Base-by-base conservation (phyloP, 2,113 vertebrate species). In the Callionymus lyra region DNA sequence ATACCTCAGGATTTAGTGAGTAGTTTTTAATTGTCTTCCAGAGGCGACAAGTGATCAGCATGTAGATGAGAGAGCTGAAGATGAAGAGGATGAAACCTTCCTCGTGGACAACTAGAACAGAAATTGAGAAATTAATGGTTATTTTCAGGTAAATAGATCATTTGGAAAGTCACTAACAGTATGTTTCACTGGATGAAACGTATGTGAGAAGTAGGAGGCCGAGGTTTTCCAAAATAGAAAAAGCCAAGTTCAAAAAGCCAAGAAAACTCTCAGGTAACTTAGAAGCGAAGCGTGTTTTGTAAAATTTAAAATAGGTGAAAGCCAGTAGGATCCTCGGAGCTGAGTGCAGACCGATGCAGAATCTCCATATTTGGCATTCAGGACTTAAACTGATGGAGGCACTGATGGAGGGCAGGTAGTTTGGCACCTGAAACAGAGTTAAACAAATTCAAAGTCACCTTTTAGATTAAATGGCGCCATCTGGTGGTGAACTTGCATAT, bases 371-470 rank as follows among this genome's bases (percentile, higher is more conserved):
- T 56, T 83, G 44, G 50, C 76, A 68, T 56, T 83, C 81, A 1
- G 81, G 81, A 34, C 65, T 78, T 1, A 77, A 57, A 37, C 76
- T 80, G 43, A 83, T 81, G 3, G 81, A 78, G 46, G 78, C 81
- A 63, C 76, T 83, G 44, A 81, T 76, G 1, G 81, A 83, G 12
- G 76, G 78, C 53, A 81, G 65, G 58, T 83, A 81, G 55, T 83
- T 83, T 11, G 69, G 63, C 43, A 83, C 79, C 81, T 83, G 50
- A n/a, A 68, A 37, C 21, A 27, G 21, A 27, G 21, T 27, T 8
- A 27, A 27, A 27, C 4, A 27, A 27, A 8, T 4, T 27, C 4
- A 27, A n/a, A n/a, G n/a, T n/a, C n/a, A n/a, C n/a, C n/a, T n/a
- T 27, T 27, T 27, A 8, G 21, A 27, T 27, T 5, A 4, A 27